Base-by-base conservation (phyloP, 2,797 vertebrate species). In the Falco berigora region DNA sequence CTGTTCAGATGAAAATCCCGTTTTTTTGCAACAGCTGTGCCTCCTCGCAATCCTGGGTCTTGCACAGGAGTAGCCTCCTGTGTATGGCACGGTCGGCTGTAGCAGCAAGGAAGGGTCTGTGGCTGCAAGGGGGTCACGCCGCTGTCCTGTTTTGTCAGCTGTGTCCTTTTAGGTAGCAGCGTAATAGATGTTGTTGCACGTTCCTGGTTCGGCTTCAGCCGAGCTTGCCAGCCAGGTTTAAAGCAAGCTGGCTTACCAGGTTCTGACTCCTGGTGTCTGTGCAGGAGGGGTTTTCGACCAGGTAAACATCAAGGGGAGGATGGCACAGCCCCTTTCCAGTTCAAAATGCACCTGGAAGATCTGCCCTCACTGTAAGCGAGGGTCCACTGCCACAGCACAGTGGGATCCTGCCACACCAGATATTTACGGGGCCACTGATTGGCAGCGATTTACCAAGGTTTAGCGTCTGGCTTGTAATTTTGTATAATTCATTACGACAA, bases 351-450 rank as follows among this genome's bases (percentile, higher is more conserved):
- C 40, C 46, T 24, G 7, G 64, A 7, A 61, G 3, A 32, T 17
- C 53, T n/a, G 1, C 47, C 12, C 49, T 5, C 0, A 2, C 28
- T 10, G 74, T 5, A 0, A 27, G 9, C 0, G 64, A 34, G 79
- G 76, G 72, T 79, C 90, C 63, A 86, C 52, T 5, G 20, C 7
- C 71, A 3, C 15, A 14, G 55, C 4, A 6, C 42, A 2, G 59
- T 8, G 32, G 21, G 55, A 15, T 44, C 47, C 79, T 17, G 68
- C 61, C 36, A 0, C 2, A 12, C 24, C 50, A 4, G 3, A 10
- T 19, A 0, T 6, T 9, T 12, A 7, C 66, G 50, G 20, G 32
- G 84, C 47, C 3, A 0, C 38, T 1, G 66, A 5, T 11, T 49
- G 4, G 25, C 1, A 0, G 5, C 9, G 3, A 1, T 47, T 23